These are phyloP conservation scores for Odontamblyopus lacepedii DNA, from an alignment of 2,797 vertebrate species.

Conservation along the genomic window DNA sequence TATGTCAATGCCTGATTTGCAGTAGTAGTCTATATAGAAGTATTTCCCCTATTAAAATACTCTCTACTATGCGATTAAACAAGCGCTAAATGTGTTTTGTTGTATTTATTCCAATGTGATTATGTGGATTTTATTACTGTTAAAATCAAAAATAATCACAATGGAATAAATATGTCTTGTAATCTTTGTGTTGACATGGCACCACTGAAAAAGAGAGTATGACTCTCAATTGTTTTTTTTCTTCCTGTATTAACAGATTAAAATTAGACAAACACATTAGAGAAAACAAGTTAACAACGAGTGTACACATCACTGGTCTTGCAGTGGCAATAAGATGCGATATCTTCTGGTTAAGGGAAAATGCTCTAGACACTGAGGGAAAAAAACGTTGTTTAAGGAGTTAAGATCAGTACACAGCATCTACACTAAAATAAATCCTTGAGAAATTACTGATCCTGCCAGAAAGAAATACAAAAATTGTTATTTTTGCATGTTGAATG, in stretches of 20 bases:
- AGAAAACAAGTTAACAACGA: background rate
- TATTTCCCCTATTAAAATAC: background rate
- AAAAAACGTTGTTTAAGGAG: background rate
- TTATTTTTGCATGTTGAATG: too few species aligned
- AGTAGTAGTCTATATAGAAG: background rate
- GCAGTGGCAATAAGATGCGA: background rate
- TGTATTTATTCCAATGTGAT: background rate
- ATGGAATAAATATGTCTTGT: background rate
- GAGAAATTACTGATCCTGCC: background rate
- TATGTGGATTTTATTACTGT: background rate
- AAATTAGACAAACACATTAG: background rate
- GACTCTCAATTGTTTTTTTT: background rate
- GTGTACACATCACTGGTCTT: background rate
- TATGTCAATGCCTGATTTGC: conserved; percentile 3
- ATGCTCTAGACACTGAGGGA: background rate
- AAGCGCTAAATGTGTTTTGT: background rate
- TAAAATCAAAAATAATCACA: too few species aligned
- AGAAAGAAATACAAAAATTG: background rate
- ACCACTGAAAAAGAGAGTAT: background rate
- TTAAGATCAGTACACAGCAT: background rate
- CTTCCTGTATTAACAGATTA: background rate
- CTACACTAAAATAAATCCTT: background rate
- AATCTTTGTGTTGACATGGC: background rate
- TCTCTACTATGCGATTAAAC: background rate
- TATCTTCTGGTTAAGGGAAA: background rate